Conservation (phyloP, 2,888 invertebrate species). For the Lydus trimaculatus region DNA sequence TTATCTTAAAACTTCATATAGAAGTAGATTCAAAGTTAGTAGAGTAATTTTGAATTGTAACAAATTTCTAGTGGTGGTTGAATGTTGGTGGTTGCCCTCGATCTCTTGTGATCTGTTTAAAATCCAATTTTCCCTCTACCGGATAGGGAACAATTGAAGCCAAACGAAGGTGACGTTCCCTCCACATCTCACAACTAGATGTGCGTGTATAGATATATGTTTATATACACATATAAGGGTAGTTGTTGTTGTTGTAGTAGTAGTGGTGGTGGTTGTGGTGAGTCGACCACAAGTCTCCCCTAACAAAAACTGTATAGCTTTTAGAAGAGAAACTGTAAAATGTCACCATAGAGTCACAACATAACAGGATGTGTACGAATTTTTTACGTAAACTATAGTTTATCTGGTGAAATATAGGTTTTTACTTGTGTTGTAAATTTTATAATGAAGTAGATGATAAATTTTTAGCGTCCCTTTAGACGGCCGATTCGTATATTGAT, state of each 20-base stretch:
- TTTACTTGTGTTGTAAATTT: too few species aligned
- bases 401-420: too few species aligned
- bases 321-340: background rate
- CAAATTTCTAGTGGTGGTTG: background rate
- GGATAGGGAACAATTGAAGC: slow-evolving; percentile 56
- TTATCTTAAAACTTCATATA: too few species aligned
- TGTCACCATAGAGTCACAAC: background rate
- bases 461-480: too few species aligned
- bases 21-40: too few species aligned
- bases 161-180: slow-evolving; percentile 58
- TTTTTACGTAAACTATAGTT: background rate
- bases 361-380: background rate
- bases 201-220: background rate
- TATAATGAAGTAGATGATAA: too few species aligned
- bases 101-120: slow-evolving; percentile 50
- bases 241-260: background rate
- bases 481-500: too few species aligned
- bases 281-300: slow-evolving; percentile 40
- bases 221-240: background rate
- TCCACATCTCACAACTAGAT: slow-evolving; percentile 10
- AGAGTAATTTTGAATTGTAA: background rate
- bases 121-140: slow-evolving; percentile 53
- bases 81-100: background rate
- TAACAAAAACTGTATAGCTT: background rate
- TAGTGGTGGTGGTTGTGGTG: background rate